These are phyloP conservation scores for Dunckerocampus dactyliophorus DNA, from an alignment of 2,113 vertebrate species.

Conservation along the genomic window DNA sequence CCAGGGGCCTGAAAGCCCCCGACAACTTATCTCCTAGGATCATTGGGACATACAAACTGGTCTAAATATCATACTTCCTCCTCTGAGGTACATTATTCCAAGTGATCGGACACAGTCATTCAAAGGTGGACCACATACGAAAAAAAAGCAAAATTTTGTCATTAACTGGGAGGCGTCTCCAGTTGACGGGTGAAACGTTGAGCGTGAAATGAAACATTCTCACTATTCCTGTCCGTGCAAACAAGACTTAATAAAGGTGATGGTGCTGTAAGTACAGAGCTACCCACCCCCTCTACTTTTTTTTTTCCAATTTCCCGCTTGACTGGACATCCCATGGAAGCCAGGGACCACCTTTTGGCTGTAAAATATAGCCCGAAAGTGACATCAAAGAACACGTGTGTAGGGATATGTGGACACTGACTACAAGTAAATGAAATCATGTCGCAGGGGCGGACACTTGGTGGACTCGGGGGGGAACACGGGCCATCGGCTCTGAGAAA, in stretches of 20 bases:
- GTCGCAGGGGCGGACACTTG: neutral
- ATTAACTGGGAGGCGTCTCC: constrained; percentile 34
- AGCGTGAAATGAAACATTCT: constrained; percentile 58
- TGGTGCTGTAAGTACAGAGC: constrained; percentile 51
- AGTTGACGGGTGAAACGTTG: constrained; percentile 50
- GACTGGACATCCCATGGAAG: constrained; percentile 51
- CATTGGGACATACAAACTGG: too few species aligned
- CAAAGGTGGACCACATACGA: neutral
- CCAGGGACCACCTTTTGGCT: constrained; percentile 44
- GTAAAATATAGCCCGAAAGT: constrained; percentile 51
- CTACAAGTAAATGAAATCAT: constrained; percentile 30
- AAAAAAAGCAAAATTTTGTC: constrained; percentile 12
- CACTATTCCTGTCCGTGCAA: constrained; percentile 59
- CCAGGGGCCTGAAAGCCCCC: too few species aligned
- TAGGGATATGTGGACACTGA: constrained; percentile 15
- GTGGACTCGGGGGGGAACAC: neutral
- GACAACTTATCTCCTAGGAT: too few species aligned
- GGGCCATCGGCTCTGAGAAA: constrained; percentile 21
- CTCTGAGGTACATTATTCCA: neutral
- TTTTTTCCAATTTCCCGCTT: constrained; percentile 72
- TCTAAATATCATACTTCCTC: neutral
- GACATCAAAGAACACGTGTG: constrained; percentile 38
- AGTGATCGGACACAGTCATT: neutral
- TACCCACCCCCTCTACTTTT: constrained; percentile 9
- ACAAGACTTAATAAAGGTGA: constrained; percentile 69